Evolutionary conservation across 1,140 invertebrate genomes (phyloP), one percentile per base, ranked within the genome.

Genomic region (silkworm (Bombyx mori)): DNA sequence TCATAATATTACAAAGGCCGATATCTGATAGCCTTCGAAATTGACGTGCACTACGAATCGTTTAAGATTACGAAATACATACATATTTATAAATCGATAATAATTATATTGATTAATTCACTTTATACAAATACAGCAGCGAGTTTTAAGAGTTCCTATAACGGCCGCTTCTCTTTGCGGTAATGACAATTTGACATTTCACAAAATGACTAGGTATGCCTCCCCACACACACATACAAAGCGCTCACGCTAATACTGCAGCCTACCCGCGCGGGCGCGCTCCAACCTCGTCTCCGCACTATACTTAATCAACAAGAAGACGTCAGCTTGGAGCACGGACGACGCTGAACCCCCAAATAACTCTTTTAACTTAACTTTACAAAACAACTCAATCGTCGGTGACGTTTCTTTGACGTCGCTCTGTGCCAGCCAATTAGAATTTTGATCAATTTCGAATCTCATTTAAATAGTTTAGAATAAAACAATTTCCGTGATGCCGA

Each of bases 101-200:
- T 79, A 79, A 88, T 88, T 78, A 86, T 83, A 79, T 81, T 75
- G 75, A 83, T 89, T 83, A 88, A 73, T 84, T 83, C 82, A 85
- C 79, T 88, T 88, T 88, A 85, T 88, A 88, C 87, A 89, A 82
- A 86, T 88, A 88, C 77, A 88, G 85, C 86, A 89, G 88, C 88
- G 88, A 89, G 88, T 89, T 88, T 89, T 89, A 86, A 88, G 88
- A 89, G 88, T 89, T 89, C 88, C 88, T 89, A 88, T 88, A 86
- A 82, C 77, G 74, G 88, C 80, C 86, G 83, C 86, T 73, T 72
- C 59, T 68, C 64, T 3, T 35, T 69, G 76, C 82, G 79, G 81
- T 73, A 77, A 76, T 79, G 82, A 85, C 75, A 77, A 78, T 77
- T 86, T 83, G 82, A 87, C 82, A 82, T 79, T 88, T 86, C 84